phyloP scores from a whole-genome alignment of 2,113 vertebrate genomes.

The Hoplias malabaricus region DNA sequence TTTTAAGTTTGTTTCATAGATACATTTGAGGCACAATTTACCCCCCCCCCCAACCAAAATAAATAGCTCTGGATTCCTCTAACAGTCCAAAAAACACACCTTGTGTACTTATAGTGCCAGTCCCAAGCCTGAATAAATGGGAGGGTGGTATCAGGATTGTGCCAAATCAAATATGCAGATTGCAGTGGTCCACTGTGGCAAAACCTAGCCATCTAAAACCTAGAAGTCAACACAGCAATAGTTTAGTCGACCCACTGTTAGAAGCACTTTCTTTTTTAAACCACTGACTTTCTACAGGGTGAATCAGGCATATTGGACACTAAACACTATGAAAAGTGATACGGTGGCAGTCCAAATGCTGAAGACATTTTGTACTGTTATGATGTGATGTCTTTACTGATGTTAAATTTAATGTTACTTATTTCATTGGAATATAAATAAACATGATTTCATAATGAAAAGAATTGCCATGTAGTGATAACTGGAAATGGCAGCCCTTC shows the following conservation, averaged over 20 bases:
- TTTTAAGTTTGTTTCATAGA: no score
- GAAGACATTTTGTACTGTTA: neutral
- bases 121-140: no score
- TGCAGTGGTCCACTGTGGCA: neutral
- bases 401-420: neutral
- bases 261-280: neutral
- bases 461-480: neutral
- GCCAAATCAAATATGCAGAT: neutral
- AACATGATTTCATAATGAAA: neutral
- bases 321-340: neutral
- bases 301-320: neutral
- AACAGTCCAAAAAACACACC: no score
- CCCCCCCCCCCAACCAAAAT: no score
- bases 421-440: neutral
- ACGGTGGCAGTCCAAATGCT: neutral
- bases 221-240: no score
- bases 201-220: no score
- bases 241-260: neutral
- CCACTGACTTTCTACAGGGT: neutral
- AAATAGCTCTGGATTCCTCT: no score
- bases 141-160: no score
- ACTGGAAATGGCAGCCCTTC: neutral
- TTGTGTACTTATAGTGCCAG: no score
- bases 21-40: no score
- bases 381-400: neutral